Base-by-base conservation (phyloP, 2,888 invertebrate species). In the Xylota sylvarum region DNA sequence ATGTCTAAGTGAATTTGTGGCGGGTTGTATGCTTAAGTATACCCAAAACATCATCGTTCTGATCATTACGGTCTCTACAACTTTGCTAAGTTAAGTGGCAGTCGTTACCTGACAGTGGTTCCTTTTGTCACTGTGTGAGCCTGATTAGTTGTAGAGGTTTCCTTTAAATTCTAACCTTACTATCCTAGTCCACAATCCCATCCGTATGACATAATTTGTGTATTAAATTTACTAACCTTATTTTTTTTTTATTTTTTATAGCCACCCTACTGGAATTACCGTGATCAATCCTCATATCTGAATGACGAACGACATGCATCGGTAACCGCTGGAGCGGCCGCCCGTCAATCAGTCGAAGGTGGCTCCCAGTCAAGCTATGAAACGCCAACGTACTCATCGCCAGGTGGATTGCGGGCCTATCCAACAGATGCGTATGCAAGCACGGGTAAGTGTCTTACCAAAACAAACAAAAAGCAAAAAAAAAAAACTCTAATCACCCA, bases 301-400 rank as follows among this genome's bases (percentile, higher is more conserved):
- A 91, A 89, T 88, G 92, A 92, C 81, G 93, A 93, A 78, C 91
- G 92, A 81, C 92, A 93, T 89, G 91, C 91, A 27, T 89, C 90
- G 70, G 91, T 90, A 46, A 90, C 89, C 52, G 92, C 92, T 70
- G 89, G 89, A 55, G 89, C 90, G 55, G 91, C 92, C 58, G 92
- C 92, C 72, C 91, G 93, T 74, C 93, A 93, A 89, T 92, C 93
- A 46, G 92, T 92, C 50, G 93, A 93, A 89, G 92, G 92, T 82
- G 92, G 92, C 56, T 92, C 93, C 73, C 93, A 93, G 90, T 92
- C 93, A 78, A 92, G 92, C 80, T 93, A 93, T 85, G 92, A 93
- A 90, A 91, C 92, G 85, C 91, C 93, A 88, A 92, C 92, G 64
- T 93, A 92, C 87, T 92, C 92, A 88, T 92, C 93, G 43, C 91